These are phyloP conservation scores for Merops nubicus DNA, from an alignment of 2,113 vertebrate species.

Conservation along the genomic window DNA sequence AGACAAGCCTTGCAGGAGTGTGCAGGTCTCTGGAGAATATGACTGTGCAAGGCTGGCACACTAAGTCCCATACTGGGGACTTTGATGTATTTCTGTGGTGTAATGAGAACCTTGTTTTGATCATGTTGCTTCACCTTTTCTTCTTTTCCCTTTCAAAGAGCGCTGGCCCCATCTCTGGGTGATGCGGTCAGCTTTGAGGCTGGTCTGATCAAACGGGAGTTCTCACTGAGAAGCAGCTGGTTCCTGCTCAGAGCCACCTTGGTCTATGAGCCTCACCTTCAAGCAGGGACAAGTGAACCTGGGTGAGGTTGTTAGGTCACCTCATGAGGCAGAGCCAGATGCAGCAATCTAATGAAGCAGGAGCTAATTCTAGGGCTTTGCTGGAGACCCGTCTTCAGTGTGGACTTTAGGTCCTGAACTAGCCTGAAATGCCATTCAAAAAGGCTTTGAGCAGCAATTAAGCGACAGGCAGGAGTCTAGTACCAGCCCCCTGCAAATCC, in stretches of 20 bases:
- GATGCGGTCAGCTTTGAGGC: not conserved
- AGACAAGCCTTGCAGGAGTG: not conserved
- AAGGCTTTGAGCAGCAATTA: not conserved
- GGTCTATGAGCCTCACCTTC: not conserved
- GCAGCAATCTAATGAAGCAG: not conserved
- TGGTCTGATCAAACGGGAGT: not conserved
- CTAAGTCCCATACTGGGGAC: fast-evolving
- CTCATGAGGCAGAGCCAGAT: not conserved
- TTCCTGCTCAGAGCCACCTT: not conserved
- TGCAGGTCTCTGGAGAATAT: not conserved
- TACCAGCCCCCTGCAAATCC: not conserved
- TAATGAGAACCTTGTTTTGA: not conserved
- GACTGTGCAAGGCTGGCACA: not conserved
- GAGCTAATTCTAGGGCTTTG: not conserved
- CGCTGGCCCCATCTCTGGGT: too few relatives aligned
- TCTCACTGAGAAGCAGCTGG: not conserved
- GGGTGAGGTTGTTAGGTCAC: not conserved
- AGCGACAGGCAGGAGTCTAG: not conserved
- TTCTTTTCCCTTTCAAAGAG: not conserved
- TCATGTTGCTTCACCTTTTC: not conserved
- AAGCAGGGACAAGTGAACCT: not conserved
- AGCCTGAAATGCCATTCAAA: not conserved
- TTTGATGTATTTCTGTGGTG: not conserved
- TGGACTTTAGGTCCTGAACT: not conserved
- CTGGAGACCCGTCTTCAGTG: not conserved